A percentile compares a stretch with the other conserved stretches of the same genome.
phyloP scores from a whole-genome alignment of 2,797 vertebrate genomes.

The Salmo trutta region DNA sequence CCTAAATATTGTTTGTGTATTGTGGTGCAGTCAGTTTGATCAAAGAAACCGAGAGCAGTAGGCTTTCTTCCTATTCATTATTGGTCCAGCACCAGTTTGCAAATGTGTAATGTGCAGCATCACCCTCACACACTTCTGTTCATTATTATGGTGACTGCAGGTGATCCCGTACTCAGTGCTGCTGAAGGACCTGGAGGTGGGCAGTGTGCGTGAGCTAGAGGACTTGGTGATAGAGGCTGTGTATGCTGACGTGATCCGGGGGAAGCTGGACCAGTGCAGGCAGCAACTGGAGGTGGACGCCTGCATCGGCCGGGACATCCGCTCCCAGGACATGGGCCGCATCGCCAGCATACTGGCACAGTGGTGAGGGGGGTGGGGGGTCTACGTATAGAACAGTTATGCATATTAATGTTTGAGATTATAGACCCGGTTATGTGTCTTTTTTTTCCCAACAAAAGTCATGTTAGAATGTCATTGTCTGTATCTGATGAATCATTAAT shows the following conservation, averaged over 20 bases:
- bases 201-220: slow-evolving; percentile 81
- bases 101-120: not conserved
- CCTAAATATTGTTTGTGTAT: not conserved
- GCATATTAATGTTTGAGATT: too few relatives aligned
- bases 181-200: slow-evolving; percentile 81
- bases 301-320: slow-evolving; percentile 82
- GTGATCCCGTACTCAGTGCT: slow-evolving; percentile 84
- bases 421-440: too few relatives aligned
- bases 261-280: slow-evolving; percentile 82
- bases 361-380: slow-evolving; percentile 62
- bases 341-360: slow-evolving; percentile 80
- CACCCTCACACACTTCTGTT: not conserved
- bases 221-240: slow-evolving; percentile 83
- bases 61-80: not conserved
- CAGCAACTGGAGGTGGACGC: slow-evolving; percentile 82
- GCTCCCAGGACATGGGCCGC: slow-evolving; percentile 75
- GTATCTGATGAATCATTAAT: not conserved
- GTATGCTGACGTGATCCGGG: slow-evolving; percentile 82
- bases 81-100: not conserved
- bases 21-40: not conserved
- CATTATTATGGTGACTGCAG: slow-evolving; percentile 50
- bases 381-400: too few relatives aligned
- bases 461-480: not conserved
- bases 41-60: not conserved
- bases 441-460: not conserved